Evolutionary conservation across 1,140 invertebrate species (phyloP).

Genomic region (Carcinoscorpius rotundicauda): DNA sequence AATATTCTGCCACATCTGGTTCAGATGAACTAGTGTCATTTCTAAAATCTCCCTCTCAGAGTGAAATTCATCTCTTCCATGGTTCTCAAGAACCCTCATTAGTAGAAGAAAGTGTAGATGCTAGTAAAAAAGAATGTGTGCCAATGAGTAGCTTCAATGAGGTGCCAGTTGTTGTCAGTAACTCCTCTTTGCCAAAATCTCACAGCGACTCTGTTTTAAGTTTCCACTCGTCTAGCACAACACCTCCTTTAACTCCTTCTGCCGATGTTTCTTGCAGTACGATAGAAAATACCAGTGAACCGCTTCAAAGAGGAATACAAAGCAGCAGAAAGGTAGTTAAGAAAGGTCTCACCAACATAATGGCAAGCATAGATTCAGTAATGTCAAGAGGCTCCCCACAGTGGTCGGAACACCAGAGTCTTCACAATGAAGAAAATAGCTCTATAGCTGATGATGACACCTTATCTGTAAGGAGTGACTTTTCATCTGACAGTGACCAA

Average conservation of each 20-base stretch:
- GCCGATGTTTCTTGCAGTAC: conserved; percentile 8
- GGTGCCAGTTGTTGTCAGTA: conserved; percentile 8
- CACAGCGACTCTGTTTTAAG: conserved; percentile 19
- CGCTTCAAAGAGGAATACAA: conserved; percentile 17
- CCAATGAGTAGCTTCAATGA: not conserved
- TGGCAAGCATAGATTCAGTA: conserved; percentile 66
- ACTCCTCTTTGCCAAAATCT: conserved; percentile 16
- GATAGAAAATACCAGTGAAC: not conserved
- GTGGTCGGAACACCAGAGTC: conserved; percentile 4
- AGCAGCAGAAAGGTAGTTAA: conserved; percentile 39
- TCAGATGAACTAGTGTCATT: conserved; percentile 17
- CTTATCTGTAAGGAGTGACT: conserved; percentile 36
- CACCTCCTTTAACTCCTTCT: conserved; percentile 13
- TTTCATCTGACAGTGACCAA: conserved; percentile 37
- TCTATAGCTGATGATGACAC: conserved; percentile 38
- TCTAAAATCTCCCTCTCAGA: conserved; percentile 17
- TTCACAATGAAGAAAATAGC: conserved; percentile 26
- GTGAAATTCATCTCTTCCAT: conserved; percentile 7
- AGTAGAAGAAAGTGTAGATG: conserved; percentile 11
- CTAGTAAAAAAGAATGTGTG: not conserved
- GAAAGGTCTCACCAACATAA: conserved; percentile 60
- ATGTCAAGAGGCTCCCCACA: conserved; percentile 35
- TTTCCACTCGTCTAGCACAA: conserved; percentile 15
- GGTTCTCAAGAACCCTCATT: conserved; percentile 10
- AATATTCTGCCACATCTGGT: conserved; percentile 18